Evolutionary conservation across 1,140 invertebrate genomes (phyloP).

Genomic region (Grapholita molesta): DNA sequence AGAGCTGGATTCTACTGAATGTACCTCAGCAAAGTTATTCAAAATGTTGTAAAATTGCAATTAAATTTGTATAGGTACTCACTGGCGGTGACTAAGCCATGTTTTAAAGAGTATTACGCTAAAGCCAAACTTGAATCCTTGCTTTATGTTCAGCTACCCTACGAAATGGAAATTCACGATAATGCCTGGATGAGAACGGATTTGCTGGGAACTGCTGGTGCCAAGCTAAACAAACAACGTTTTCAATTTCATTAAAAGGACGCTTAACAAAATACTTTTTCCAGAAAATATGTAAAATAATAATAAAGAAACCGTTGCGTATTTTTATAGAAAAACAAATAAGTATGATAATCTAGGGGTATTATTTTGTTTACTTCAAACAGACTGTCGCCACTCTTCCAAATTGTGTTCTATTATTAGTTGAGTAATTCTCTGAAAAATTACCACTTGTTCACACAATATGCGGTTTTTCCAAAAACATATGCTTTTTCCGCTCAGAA

Average conservation of each 20-base stretch:
- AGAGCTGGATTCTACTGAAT: too few relatives aligned
- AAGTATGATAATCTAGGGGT: too few relatives aligned
- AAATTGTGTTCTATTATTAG: not conserved
- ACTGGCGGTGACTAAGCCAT: not conserved
- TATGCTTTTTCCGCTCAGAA: too few relatives aligned
- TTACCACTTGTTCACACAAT: too few relatives aligned
- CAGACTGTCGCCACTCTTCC: not conserved
- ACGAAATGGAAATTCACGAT: constrained; percentile 31
- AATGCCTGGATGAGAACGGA: constrained; percentile 26
- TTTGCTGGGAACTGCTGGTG: constrained; percentile 17
- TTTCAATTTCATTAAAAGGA: constrained; percentile 25
- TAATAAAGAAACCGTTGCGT: too few relatives aligned
- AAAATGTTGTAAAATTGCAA: not conserved
- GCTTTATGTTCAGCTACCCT: constrained; percentile 19
- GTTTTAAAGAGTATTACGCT: constrained; percentile 26
- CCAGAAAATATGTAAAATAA: too few relatives aligned
- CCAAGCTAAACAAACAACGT: constrained; percentile 24
- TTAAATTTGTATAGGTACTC: not conserved
- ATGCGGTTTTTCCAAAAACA: too few relatives aligned
- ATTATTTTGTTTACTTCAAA: too few relatives aligned
- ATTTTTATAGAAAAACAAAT: too few relatives aligned
- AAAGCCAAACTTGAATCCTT: constrained; percentile 25
- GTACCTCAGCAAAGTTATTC: too few relatives aligned
- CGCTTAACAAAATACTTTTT: not conserved
- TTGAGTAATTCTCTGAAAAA: too few relatives aligned